phyloP scores from a whole-genome alignment of 2,797 vertebrate species.

The Chaetodon trifasciatus region DNA sequence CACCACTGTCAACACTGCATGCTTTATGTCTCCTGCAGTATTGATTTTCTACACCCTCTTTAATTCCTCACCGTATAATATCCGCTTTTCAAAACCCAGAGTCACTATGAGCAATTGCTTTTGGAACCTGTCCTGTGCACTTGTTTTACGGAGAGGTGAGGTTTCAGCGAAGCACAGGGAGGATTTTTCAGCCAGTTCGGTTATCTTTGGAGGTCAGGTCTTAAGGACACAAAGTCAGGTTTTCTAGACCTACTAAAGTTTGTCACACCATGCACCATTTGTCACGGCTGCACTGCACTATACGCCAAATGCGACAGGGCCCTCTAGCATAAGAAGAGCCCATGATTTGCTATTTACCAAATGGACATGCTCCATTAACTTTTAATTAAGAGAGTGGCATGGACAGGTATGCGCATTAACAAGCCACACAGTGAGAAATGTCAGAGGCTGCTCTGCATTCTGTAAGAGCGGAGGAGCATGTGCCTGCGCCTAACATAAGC shows the following conservation, averaged over 20 bases:
- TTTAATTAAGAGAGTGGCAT: conserved; percentile 69
- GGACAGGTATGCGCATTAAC: conserved; percentile 69
- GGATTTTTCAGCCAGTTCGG: conserved; percentile 17
- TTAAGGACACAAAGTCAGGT: conserved; percentile 53
- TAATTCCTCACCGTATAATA: conserved; percentile 78
- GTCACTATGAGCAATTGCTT: conserved; percentile 72
- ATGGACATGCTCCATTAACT: conserved; percentile 71
- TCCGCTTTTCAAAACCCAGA: conserved; percentile 75
- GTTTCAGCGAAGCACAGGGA: conserved; percentile 34
- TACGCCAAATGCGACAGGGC: conserved; percentile 15
- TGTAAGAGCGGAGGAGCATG: conserved; percentile 52
- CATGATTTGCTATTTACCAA: conserved; percentile 70
- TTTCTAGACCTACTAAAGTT: conserved; percentile 50
- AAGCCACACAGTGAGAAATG: conserved; percentile 56
- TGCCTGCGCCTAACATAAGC: conserved; percentile 61
- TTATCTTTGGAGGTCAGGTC: conserved; percentile 51
- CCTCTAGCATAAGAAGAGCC: conserved; percentile 46
- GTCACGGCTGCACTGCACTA: conserved; percentile 34
- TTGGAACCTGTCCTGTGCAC: conserved; percentile 57
- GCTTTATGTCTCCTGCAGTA: conserved; percentile 85
- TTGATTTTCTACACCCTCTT: conserved; percentile 82
- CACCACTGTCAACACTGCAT: conserved; percentile 77
- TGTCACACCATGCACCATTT: conserved; percentile 50
- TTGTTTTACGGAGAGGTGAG: conserved; percentile 52
- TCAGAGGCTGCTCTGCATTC: conserved; percentile 54